phyloP scores from a whole-genome alignment of 2,888 invertebrate species.

The Aplocera efformata region DNA sequence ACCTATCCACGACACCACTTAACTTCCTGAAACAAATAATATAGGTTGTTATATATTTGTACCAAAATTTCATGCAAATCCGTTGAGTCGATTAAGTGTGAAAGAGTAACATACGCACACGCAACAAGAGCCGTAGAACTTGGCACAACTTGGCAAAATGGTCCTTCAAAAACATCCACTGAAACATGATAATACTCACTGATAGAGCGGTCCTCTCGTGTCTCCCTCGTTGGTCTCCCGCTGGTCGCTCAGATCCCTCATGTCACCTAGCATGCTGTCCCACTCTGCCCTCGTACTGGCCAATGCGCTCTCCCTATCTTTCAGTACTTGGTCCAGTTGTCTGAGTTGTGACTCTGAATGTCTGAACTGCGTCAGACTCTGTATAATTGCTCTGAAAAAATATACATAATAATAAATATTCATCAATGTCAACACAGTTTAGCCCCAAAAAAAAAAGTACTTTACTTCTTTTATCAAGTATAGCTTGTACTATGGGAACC shows the following conservation, averaged over 20 bases:
- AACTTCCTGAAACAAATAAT: slow-evolving; percentile 44
- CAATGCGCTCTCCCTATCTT: slow-evolving; percentile 40
- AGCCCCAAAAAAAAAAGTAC: neutral
- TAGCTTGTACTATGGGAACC: neutral
- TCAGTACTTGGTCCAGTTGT: slow-evolving; percentile 33
- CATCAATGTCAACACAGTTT: neutral
- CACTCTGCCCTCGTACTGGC: slow-evolving; percentile 37
- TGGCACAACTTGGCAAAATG: too few relatives aligned
- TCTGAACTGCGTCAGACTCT: slow-evolving; percentile 37
- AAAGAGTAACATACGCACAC: too few relatives aligned
- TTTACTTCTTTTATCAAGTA: neutral
- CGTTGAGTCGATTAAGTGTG: too few relatives aligned
- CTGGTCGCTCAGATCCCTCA: slow-evolving; percentile 34
- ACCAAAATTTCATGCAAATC: too few relatives aligned
- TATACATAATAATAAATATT: neutral
- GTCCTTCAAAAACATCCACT: too few relatives aligned
- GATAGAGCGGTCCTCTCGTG: slow-evolving; percentile 36
- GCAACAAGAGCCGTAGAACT: too few relatives aligned
- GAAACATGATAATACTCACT: too few relatives aligned
- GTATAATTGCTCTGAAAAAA: slow-evolving; percentile 49
- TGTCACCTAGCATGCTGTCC: slow-evolving; percentile 39
- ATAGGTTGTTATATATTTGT: too few relatives aligned
- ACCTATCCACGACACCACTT: slow-evolving; percentile 37
- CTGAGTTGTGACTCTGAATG: slow-evolving; percentile 40
- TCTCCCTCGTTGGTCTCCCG: slow-evolving; percentile 28